These are phyloP conservation scores for Leucopsar rothschildi DNA, from an alignment of 2,113 vertebrate species.

Conservation along the genomic window DNA sequence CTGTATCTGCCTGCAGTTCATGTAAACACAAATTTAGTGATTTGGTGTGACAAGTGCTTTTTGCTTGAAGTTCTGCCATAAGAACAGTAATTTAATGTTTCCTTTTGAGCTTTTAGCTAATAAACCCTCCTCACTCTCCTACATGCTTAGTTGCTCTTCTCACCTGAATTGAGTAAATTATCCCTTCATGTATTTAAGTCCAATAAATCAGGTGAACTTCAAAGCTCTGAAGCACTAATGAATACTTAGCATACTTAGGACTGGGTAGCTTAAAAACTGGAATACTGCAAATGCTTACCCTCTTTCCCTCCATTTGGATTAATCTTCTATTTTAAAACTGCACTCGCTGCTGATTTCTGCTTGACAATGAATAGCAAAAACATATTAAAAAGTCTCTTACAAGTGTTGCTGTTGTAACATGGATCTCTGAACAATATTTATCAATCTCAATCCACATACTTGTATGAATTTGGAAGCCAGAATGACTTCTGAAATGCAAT, in stretches of 20 bases:
- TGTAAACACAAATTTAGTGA: not conserved
- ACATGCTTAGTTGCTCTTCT: not conserved
- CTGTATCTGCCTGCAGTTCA: not conserved
- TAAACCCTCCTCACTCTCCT: not conserved
- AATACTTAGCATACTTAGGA: not conserved
- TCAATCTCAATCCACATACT: not conserved
- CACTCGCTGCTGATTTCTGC: not conserved
- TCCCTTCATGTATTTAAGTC: fast-evolving
- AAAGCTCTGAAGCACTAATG: not conserved
- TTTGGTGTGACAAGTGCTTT: not conserved
- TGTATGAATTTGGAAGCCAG: not conserved
- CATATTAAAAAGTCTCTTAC: not conserved
- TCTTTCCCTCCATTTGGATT: not conserved
- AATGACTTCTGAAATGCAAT: not conserved
- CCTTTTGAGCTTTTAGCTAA: not conserved
- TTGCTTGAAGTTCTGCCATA: not conserved
- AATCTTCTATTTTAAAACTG: not conserved
- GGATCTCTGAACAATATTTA: not conserved
- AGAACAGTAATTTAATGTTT: not conserved
- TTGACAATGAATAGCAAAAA: not conserved
- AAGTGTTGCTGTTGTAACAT: not conserved
- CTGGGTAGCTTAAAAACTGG: not conserved
- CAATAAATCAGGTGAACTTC: not conserved
- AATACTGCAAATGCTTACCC: not conserved
- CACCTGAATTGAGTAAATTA: not conserved